phyloP scores from a whole-genome alignment of 2,797 vertebrate genomes.

The Alcedo quadribrachys region DNA sequence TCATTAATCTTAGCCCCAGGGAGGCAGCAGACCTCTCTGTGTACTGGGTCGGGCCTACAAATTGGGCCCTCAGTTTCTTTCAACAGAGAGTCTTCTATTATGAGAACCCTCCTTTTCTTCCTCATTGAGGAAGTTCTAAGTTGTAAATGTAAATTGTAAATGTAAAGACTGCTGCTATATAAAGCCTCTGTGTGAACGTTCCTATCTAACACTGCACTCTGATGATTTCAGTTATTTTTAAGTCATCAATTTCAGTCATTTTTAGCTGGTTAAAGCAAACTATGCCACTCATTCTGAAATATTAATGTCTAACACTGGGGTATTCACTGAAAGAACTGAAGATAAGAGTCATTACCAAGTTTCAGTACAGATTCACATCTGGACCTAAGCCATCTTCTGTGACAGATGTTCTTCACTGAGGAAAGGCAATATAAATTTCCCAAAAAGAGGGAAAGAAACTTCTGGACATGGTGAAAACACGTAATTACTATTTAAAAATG shows the following conservation, averaged over 20 bases:
- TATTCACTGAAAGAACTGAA: background rate
- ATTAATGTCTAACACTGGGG: background rate
- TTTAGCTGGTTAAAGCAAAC: conserved; percentile 11
- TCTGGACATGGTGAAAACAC: background rate
- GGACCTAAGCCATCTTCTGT: background rate
- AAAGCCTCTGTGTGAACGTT: background rate
- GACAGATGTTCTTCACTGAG: background rate
- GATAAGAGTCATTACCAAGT: background rate
- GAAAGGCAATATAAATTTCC: background rate
- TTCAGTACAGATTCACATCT: background rate
- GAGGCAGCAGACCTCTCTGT: no score
- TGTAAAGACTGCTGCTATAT: background rate
- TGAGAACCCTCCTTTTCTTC: no score
- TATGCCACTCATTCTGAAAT: background rate
- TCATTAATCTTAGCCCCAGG: no score
- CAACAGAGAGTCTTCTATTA: no score
- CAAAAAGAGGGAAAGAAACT: background rate
- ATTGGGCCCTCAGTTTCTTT: no score
- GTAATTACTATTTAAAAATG: background rate
- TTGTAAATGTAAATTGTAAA: no score
- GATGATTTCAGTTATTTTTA: background rate
- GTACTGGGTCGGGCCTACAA: no score
- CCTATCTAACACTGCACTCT: background rate
- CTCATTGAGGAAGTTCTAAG: no score
- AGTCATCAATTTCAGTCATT: background rate